Base-by-base conservation (phyloP, 2,888 invertebrate genomes). In the Nemapogon koenigi region DNA sequence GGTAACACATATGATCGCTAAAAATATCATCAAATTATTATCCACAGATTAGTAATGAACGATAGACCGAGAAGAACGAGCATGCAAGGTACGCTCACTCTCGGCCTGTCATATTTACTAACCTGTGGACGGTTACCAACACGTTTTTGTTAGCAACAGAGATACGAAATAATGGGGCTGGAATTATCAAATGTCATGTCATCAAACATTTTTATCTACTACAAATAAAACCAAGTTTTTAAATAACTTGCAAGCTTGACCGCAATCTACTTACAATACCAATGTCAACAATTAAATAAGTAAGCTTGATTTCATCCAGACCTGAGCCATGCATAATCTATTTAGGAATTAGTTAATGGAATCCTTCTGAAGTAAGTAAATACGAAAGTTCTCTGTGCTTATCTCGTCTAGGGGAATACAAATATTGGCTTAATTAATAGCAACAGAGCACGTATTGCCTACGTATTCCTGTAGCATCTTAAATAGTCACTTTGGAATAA, bases 341-440 rank as follows among this genome's bases (percentile, higher is more conserved):
- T 33, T 33, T 27, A 37, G 37, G 29, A 37, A 37, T 37, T 37
- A 37, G 37, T 37, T 37, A 37, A 37, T 37, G 37, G 37, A n/a
- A 28, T 13, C 28, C 11, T 11, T 11, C 28, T 4, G 49, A 50
- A 56, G 47, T 48, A 57, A 50, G 58, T 60, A 63, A 59, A 57
- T 62, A 59, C 57, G 49, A 47, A 63, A 64, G 55, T 67, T 66
- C 54, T 50, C 51, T 51, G 46, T 54, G 49, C 57, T 62, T 62
- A 62, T 59, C 62, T 47, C 57, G 53, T 61, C 59, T 63, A 60
- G 53, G 50, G 59, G 49, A 60, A 55, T 58, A 60, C 62, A 62
- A 68, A 68, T 62, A 68, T 68, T 67, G 64, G 64, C 62, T 60
- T 64, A 64, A 69, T 66, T 67, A 69, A 65, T 65, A 66, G 57